Base-by-base conservation (phyloP, 2,113 vertebrate genomes). In the Abramis brama region DNA sequence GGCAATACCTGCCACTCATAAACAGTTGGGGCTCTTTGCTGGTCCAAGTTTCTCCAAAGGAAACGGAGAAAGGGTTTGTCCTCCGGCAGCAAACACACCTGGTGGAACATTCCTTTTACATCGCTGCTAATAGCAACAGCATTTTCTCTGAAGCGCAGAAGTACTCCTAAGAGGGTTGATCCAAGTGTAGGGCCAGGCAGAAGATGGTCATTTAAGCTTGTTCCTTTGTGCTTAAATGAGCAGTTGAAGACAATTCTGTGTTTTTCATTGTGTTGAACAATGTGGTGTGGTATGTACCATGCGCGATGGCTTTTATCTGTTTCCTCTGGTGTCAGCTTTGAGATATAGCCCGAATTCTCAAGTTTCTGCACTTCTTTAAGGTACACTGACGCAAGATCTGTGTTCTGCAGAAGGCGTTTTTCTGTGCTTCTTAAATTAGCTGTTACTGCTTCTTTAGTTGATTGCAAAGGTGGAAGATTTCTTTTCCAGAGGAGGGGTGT, bases 181-280 rank as follows among this genome's bases (percentile, higher is more conserved):
- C 57, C 79, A 10, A 21, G 55, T 10, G 57, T 77, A 60, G 59
- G 33, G 4, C 33, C 33, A 33, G 33, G 33, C 3, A 33, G 33
- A 4, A 33, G 33, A 33, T 33, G 33, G 43, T 80, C 7, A 52
- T 62, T 77, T 39, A 83, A 45, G 5, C 23, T 82, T 23, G 52
- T 39, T 23, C 71, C 80, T 64, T 60, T 82, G 33, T 76, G 52
- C 2, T 19, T 19, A 74, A 83, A 83, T 13, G 39, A 87, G 57
- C 71, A 76, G 25, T 76, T 86, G 33, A 73, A 86, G 6, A 82
- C 59, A 15, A 77, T 13, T 39, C 73, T 75, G 57, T 66, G 60
- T n/a, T 85, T 88, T 19, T 71, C 87, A 66, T 85, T 86, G 68
- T 85, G 79, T 2, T 73, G 57, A 23, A 87, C 86, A 27, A 84